phyloP scores from a whole-genome alignment of 2,797 vertebrate species.

The Podarcis siculus region DNA sequence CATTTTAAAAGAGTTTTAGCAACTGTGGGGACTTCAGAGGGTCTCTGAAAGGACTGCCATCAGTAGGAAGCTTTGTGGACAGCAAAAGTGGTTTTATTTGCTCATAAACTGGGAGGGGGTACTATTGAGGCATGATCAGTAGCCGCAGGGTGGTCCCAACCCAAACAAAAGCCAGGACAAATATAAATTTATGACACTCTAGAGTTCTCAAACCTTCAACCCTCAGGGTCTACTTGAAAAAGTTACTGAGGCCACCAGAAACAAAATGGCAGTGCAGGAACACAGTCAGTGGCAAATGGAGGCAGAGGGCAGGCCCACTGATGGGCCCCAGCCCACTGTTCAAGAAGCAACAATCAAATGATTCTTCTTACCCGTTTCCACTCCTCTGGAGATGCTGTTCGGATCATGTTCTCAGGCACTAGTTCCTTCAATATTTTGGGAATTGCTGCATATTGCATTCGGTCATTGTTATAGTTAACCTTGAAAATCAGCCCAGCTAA shows the following conservation, averaged over 20 bases:
- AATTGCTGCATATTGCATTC: slow-evolving; percentile 80
- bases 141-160: background rate
- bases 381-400: slow-evolving; percentile 86
- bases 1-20: background rate
- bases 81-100: background rate
- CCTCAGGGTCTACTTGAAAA: background rate
- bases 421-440: slow-evolving; percentile 90
- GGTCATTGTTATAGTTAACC: slow-evolving; percentile 83
- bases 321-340: too few relatives aligned
- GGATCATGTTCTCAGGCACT: slow-evolving; percentile 88
- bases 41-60: background rate
- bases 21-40: background rate
- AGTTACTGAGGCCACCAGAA: background rate
- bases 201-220: background rate
- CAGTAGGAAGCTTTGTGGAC: background rate
- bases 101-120: background rate
- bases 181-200: background rate
- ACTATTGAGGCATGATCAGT: background rate
- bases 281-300: background rate
- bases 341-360: background rate
- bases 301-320: background rate
- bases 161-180: background rate
- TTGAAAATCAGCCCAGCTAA: slow-evolving; percentile 91
- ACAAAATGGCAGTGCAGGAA: background rate
- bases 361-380: slow-evolving; percentile 90